phyloP scores from a whole-genome alignment of 2,113 vertebrate species.

The Alethe diademata region DNA sequence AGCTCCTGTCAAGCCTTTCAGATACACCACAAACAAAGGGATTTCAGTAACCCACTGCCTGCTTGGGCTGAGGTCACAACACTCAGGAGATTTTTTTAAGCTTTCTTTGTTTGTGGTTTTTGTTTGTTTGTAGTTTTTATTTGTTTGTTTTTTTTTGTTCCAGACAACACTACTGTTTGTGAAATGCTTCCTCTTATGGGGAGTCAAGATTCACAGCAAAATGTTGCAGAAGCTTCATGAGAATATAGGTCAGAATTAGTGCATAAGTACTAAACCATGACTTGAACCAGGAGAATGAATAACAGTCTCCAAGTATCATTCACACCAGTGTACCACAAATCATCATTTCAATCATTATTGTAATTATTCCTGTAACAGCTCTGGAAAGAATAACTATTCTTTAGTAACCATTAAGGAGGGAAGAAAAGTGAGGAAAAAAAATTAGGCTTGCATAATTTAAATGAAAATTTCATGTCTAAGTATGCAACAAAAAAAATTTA shows the following conservation, averaged over 20 bases:
- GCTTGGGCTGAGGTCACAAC: neutral
- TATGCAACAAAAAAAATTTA: neutral
- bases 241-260: neutral
- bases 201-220: neutral
- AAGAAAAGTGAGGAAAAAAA: slow-evolving; percentile 24
- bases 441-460: slow-evolving; percentile 31
- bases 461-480: slow-evolving; percentile 39
- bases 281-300: neutral
- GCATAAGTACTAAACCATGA: neutral
- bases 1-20: slow-evolving; percentile 15
- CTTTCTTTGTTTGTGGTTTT: neutral
- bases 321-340: slow-evolving; percentile 3
- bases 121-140: neutral
- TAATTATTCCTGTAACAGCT: slow-evolving; percentile 12
- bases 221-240: neutral
- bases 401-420: neutral
- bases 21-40: neutral
- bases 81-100: neutral
- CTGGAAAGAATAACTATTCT: neutral
- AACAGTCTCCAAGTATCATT: neutral
- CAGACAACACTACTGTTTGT: neutral
- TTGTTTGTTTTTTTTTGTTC: neutral
- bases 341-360: neutral
- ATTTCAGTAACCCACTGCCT: neutral
- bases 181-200: neutral